phyloP scores from a whole-genome alignment of 2,888 invertebrate genomes.

The Chrysolina americana region DNA sequence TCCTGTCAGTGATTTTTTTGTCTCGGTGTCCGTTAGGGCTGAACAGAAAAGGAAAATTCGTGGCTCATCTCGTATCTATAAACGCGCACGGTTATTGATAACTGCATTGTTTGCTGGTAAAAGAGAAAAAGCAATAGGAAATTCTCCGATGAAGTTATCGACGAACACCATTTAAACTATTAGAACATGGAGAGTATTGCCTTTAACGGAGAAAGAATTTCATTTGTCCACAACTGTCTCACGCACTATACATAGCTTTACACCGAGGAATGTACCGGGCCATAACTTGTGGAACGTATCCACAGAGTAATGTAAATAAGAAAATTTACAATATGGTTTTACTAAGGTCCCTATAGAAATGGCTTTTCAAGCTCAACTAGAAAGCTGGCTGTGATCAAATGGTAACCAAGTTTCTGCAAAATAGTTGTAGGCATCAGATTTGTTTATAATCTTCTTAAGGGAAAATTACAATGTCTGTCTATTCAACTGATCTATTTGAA shows the following conservation, averaged over 20 bases:
- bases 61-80: background rate
- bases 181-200: background rate
- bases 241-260: constrained; percentile 9
- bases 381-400: too few species aligned
- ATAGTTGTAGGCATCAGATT: too few species aligned
- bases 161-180: background rate
- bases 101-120: background rate
- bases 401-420: too few species aligned
- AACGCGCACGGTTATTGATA: background rate
- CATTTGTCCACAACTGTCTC: constrained; percentile 4
- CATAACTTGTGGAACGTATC: background rate
- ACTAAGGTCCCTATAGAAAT: too few species aligned
- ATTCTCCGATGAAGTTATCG: background rate
- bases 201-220: background rate
- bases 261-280: background rate
- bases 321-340: too few species aligned
- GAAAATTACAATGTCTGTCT: background rate
- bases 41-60: background rate
- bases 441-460: too few species aligned
- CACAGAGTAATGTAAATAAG: too few species aligned
- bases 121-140: background rate
- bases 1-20: too few species aligned
- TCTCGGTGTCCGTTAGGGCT: background rate
- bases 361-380: too few species aligned
- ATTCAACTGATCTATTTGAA: too few species aligned